Percentiles rank a stretch among this genome's conserved stretches.
Evolutionary conservation across 2,113 vertebrate species (phyloP).

Genomic region (Cottus gobio): DNA sequence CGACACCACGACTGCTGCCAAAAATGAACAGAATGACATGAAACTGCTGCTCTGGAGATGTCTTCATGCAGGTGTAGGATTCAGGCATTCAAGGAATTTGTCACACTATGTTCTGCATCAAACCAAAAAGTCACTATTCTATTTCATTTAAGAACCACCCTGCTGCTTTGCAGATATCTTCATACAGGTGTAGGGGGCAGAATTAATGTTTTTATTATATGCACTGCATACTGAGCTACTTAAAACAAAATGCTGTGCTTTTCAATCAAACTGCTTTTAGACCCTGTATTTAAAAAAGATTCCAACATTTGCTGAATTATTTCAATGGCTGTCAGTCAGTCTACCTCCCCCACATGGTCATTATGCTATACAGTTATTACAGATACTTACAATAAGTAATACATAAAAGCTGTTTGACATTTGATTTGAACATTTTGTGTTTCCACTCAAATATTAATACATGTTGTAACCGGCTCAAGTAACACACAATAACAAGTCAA

Average conservation of each 20-base stretch:
- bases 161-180: slow-evolving; percentile 34
- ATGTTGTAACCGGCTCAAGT: slow-evolving; percentile 6
- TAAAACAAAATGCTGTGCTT: slow-evolving; percentile 15
- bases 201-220: slow-evolving; percentile 6
- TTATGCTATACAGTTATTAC: slow-evolving; percentile 25
- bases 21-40: slow-evolving; percentile 44
- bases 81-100: slow-evolving; percentile 43
- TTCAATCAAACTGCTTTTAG: neutral
- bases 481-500: slow-evolving; percentile 29
- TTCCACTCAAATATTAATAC: slow-evolving; percentile 44
- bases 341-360: slow-evolving; percentile 24
- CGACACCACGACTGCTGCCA: slow-evolving; percentile 47
- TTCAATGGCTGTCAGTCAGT: slow-evolving; percentile 41
- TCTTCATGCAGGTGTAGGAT: slow-evolving; percentile 63
- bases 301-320: slow-evolving; percentile 1
- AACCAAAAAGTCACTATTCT: slow-evolving; percentile 8
- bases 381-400: slow-evolving; percentile 24
- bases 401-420: slow-evolving; percentile 12
- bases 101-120: slow-evolving; percentile 21
- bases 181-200: slow-evolving; percentile 22
- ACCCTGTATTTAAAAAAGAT: neutral
- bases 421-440: slow-evolving; percentile 31
- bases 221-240: neutral
- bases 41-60: slow-evolving; percentile 34
- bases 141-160: slow-evolving; percentile 2